Percentiles rank a stretch among this genome's conserved stretches.
Conservation (phyloP, 2,113 vertebrate genomes). For the Centrocercus urophasianus region DNA sequence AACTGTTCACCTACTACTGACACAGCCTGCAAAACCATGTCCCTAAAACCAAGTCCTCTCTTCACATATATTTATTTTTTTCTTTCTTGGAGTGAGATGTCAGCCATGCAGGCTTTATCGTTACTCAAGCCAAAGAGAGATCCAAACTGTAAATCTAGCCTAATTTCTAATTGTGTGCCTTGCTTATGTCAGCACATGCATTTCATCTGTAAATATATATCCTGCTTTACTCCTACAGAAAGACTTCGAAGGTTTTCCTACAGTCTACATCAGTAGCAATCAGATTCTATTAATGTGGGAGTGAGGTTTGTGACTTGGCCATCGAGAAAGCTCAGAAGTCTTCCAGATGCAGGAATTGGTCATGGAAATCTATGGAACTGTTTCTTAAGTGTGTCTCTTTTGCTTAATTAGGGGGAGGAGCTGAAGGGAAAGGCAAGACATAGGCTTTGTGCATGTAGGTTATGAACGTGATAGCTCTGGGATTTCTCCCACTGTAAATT, state of each 20-base stretch:
- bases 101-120: background rate
- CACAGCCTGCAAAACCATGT: too few species aligned
- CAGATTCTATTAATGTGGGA: constrained; percentile 49
- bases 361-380: constrained; percentile 19
- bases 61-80: background rate
- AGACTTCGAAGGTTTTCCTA: constrained; percentile 11
- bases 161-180: background rate
- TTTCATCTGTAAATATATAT: constrained; percentile 8
- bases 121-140: background rate
- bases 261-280: constrained; percentile 48
- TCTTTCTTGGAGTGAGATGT: background rate
- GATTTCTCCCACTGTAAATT: constrained; percentile 45
- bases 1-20: too few species aligned
- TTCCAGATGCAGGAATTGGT: constrained; percentile 53
- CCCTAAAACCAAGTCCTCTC: background rate
- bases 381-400: background rate
- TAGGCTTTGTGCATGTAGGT: constrained; percentile 13
- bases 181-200: constrained; percentile 4
- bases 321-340: constrained; percentile 21
- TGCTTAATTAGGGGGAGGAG: background rate
- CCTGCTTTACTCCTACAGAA: constrained; percentile 3
- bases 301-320: constrained; percentile 56
- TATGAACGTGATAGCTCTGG: constrained; percentile 30
- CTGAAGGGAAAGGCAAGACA: background rate
- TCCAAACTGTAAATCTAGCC: background rate